Conservation (phyloP, 2,888 invertebrate species). For the Ochlodes sylvanus region DNA sequence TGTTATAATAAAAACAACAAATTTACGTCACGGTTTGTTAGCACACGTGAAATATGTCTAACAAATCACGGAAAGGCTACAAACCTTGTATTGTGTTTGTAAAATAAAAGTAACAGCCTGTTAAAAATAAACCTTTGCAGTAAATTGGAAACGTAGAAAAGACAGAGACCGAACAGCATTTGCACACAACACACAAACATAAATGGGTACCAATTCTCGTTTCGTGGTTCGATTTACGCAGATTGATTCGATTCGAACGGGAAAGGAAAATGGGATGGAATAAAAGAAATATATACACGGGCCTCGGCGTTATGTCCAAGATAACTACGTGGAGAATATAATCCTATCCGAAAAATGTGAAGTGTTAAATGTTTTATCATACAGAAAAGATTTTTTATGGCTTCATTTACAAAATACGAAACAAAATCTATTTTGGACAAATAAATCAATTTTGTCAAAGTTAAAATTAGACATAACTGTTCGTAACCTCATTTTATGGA, state of each 20-base stretch:
- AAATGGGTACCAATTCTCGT: conserved; percentile 32
- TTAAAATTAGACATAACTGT: too few species aligned
- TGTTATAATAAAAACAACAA: background rate
- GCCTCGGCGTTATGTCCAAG: conserved; percentile 12
- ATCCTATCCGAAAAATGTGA: background rate
- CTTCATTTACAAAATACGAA: too few species aligned
- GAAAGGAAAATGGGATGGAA: conserved; percentile 44
- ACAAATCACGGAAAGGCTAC: background rate
- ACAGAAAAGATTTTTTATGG: too few species aligned
- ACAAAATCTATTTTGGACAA: too few species aligned
- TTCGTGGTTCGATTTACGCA: conserved; percentile 42
- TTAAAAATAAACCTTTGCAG: conserved; percentile 31
- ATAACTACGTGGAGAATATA: conserved; percentile 15
- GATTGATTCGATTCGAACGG: conserved; percentile 46
- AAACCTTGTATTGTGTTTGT: background rate
- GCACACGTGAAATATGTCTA: background rate
- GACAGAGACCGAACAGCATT: conserved; percentile 26
- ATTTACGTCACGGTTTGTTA: background rate
- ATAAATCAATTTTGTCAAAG: too few species aligned
- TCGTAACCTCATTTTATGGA: too few species aligned
- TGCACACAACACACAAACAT: conserved; percentile 36
- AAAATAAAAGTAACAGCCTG: conserved; percentile 21
- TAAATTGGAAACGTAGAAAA: conserved; percentile 33
- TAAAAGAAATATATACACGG: conserved; percentile 37
- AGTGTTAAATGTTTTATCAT: too few species aligned